Evolutionary conservation across 2,888 invertebrate species (phyloP).

Genomic region (Onchidella celtica): DNA sequence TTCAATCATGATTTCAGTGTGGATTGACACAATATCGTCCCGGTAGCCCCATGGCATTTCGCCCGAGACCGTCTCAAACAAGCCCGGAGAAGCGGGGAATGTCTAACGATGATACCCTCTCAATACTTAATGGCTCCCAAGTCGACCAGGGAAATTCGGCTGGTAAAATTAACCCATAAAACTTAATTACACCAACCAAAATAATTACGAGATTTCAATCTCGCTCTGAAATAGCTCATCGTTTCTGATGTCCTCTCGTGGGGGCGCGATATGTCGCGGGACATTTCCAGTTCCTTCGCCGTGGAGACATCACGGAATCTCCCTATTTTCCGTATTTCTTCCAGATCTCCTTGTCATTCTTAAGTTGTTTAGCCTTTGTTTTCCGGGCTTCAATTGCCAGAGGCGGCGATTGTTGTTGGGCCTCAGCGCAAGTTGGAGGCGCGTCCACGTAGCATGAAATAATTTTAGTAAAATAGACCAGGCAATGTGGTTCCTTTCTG

Average conservation of each 20-base stretch:
- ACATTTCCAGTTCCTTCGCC: constrained; percentile 12
- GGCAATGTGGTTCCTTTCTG: no score
- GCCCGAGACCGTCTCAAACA: constrained; percentile 17
- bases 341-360: no score
- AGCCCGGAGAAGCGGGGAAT: no score
- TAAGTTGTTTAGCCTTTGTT: no score
- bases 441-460: no score
- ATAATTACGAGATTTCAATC: constrained; percentile 62
- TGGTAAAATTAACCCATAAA: constrained; percentile 59
- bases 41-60: constrained; percentile 27
- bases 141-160: constrained; percentile 48
- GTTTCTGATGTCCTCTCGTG: constrained; percentile 44
- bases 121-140: constrained; percentile 50
- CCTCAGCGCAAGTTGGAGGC: no score
- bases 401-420: no score
- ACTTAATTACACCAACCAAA: constrained; percentile 57
- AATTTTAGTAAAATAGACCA: no score
- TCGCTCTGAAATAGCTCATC: constrained; percentile 50
- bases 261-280: constrained; percentile 38
- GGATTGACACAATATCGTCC: constrained; percentile 42
- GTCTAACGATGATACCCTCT: constrained; percentile 42
- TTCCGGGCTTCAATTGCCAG: no score
- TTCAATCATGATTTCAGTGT: constrained; percentile 46
- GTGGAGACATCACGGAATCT: constrained; percentile 12
- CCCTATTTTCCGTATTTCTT: background rate